These are phyloP conservation scores for Eristalis pertinax DNA, from an alignment of 2,888 invertebrate species.

Conservation along the genomic window DNA sequence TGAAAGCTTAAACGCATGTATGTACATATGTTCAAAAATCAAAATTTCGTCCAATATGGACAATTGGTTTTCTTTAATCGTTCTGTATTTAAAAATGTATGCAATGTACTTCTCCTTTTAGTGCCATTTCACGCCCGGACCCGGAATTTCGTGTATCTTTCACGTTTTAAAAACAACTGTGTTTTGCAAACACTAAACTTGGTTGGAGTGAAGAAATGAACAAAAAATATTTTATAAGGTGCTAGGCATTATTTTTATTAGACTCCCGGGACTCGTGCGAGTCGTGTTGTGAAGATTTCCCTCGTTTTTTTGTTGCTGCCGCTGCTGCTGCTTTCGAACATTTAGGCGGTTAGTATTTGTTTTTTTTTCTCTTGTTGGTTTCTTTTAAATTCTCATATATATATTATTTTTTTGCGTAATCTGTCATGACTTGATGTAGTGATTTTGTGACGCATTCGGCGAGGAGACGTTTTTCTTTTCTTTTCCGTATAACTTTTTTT, in stretches of 20 bases:
- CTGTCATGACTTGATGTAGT: neutral
- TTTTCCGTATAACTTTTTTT: neutral
- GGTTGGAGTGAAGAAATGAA: neutral
- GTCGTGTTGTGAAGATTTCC: neutral
- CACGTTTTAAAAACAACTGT: neutral
- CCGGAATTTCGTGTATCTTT: neutral
- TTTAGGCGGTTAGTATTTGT: neutral
- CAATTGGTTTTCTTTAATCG: no score
- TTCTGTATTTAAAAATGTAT: no score
- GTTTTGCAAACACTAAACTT: neutral
- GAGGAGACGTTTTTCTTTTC: neutral
- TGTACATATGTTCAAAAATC: no score
- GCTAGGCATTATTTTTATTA: conserved; percentile 1
- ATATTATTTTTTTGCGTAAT: conserved; percentile 1
- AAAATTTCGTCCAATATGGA: neutral
- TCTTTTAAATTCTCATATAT: neutral
- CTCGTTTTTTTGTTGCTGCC: neutral
- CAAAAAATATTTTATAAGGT: neutral
- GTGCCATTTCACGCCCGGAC: no score
- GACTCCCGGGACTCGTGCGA: neutral
- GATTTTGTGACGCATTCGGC: neutral
- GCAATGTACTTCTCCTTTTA: no score
- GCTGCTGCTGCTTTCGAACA: neutral
- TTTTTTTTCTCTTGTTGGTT: neutral
- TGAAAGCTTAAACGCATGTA: neutral